phyloP scores from a whole-genome alignment of 2,113 vertebrate species.

The Cairina moschata region DNA sequence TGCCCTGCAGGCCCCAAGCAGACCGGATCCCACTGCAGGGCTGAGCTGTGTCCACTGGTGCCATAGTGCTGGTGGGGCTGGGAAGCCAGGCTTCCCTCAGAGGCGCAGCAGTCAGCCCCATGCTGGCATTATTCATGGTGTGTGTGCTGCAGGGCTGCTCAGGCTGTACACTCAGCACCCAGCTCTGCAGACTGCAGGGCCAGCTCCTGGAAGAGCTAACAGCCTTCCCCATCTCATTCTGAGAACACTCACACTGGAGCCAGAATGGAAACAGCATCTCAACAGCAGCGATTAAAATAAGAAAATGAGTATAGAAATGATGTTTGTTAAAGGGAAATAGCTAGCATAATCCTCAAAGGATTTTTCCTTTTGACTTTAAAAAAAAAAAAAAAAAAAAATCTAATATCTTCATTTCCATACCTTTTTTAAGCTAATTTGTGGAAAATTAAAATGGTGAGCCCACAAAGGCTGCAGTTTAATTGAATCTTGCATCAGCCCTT shows the following conservation, averaged over 20 bases:
- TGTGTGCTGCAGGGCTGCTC: neutral
- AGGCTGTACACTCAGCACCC: accelerated
- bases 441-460: slow-evolving; percentile 81
- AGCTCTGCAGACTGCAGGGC: neutral
- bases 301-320: slow-evolving; percentile 43
- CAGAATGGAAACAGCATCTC: slow-evolving; percentile 10
- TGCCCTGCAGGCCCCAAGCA: neutral
- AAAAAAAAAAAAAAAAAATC: slow-evolving; percentile 58
- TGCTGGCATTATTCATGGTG: no score
- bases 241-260: neutral
- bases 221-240: neutral
- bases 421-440: slow-evolving; percentile 83
- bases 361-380: slow-evolving; percentile 72
- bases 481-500: slow-evolving; percentile 75
- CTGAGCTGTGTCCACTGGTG: neutral
- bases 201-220: neutral
- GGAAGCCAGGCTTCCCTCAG: neutral
- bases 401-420: slow-evolving; percentile 81
- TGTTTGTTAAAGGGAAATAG: slow-evolving; percentile 61
- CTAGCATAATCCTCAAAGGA: slow-evolving; percentile 77
- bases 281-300: slow-evolving; percentile 36
- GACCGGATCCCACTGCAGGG: neutral
- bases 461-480: slow-evolving; percentile 79
- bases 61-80: accelerated
- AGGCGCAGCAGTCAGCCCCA: neutral